Base-by-base conservation (phyloP, 2,797 vertebrate genomes). In the Danionella dracula region DNA sequence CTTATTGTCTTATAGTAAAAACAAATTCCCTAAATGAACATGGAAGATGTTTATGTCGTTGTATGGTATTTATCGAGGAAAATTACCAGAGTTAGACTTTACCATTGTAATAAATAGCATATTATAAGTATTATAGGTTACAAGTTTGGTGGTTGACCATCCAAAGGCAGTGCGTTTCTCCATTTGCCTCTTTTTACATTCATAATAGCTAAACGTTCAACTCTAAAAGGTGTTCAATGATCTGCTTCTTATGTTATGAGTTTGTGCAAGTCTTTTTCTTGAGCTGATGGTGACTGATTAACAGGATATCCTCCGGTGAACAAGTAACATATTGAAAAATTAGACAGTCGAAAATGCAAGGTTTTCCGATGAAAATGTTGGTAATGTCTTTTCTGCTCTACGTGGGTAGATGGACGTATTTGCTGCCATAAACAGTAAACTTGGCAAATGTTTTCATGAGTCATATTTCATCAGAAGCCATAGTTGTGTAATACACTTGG, bases 401-500 rank as follows among this genome's bases (percentile, higher is more conserved):
- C 9, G 20, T 46, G 51, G 10, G 44, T 54, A n/a, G n/a, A n/a
- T n/a, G n/a, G n/a, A 3, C 29, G 15, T 11, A 12, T 41, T 49
- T 29, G 13, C 4, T 1, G 13, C 5, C 11, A 42, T 31, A 53
- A 31, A n/a, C 16, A 37, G 19, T 40, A 20, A 45, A 46, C 40
- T 55, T 60, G 27, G 54, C 34, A 50, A 21, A 16, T 67, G 64
- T 49, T 46, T 70, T 44, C 37, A 20, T 8, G 35, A 53, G 27
- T 53, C 45, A 29, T 16, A 63, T 63, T 40, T 62, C 46, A 29
- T 55, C 4, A 5, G 31, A 55, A 1, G 11, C 4, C 23, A 19
- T 37, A 8, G 62, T 66, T 66, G 44, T 53, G 49, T 49, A 53
- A 64, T 54, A 54, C 61, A 5, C 17, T 21, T 21, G 61, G 49